These are phyloP conservation scores for Amiota minor DNA, from an alignment of 2,888 invertebrate genomes.

Conservation along the genomic window DNA sequence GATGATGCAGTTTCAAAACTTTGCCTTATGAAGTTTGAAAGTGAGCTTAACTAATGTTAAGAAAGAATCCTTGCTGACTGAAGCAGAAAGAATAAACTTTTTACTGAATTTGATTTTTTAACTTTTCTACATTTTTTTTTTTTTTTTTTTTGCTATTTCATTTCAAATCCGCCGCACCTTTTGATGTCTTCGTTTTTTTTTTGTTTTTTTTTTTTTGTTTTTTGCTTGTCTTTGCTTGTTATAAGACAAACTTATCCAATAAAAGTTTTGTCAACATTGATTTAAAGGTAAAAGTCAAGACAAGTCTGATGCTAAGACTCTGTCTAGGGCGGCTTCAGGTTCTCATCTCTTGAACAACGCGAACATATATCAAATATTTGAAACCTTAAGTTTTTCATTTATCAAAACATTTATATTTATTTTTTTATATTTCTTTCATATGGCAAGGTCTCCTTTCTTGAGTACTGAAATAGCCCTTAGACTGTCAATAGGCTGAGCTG, in stretches of 20 bases:
- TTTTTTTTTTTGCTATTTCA: conserved; percentile 52
- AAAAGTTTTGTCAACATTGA: conserved; percentile 73
- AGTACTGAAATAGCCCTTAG: neutral
- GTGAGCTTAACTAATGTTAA: conserved; percentile 23
- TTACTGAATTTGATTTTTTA: conserved; percentile 64
- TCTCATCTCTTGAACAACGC: neutral
- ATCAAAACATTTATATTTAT: conserved; percentile 13
- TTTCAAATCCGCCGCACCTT: conserved; percentile 24
- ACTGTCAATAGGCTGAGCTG: conserved; percentile 21
- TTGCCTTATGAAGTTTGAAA: conserved; percentile 36
- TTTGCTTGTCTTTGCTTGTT: conserved; percentile 47
- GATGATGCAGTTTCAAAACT: conserved; percentile 38
- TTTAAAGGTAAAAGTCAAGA: conserved; percentile 61
- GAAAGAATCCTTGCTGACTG: neutral
- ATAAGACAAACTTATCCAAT: conserved; percentile 74
- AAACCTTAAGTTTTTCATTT: conserved; percentile 40
- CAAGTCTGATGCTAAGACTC: no score
- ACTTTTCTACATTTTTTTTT: conserved; percentile 16
- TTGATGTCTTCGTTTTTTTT: no score
- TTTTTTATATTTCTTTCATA: neutral
- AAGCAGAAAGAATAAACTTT: conserved; percentile 48
- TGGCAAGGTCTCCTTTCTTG: no score
- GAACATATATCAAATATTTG: conserved; percentile 51
- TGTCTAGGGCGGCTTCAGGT: no score
- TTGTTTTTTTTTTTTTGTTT: no score